Percentiles rank a stretch among this genome's conserved stretches.
Conservation (phyloP, 2,888 invertebrate species). For the Blastobasis adustella region DNA sequence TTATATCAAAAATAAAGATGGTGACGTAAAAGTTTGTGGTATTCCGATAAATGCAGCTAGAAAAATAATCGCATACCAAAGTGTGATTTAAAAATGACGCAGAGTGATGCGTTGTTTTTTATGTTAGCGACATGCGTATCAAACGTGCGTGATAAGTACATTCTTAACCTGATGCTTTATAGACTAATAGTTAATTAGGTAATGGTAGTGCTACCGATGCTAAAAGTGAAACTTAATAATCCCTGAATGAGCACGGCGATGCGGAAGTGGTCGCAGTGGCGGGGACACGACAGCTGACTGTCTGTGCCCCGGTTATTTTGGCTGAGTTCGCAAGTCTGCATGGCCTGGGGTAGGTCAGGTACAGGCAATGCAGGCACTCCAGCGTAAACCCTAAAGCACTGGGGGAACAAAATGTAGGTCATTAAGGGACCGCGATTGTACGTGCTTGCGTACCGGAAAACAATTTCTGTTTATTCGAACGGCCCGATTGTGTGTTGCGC, state of each 20-base stretch:
- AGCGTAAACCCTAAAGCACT: constrained; percentile 61
- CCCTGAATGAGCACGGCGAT: constrained; percentile 14
- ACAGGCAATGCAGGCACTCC: constrained; percentile 43
- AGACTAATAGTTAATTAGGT: too few species aligned
- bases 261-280: constrained; percentile 41
- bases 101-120: too few species aligned
- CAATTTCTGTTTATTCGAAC: constrained; percentile 29
- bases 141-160: too few species aligned
- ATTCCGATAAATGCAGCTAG: too few species aligned
- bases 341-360: constrained; percentile 61
- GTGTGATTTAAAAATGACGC: too few species aligned
- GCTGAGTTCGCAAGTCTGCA: constrained; percentile 46
- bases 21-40: too few species aligned
- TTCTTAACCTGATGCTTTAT: too few species aligned
- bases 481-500: constrained; percentile 23
- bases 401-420: constrained; percentile 64
- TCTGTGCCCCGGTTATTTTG: constrained; percentile 55
- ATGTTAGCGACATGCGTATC: too few species aligned
- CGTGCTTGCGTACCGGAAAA: constrained; percentile 37
- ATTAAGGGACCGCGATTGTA: constrained; percentile 44
- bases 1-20: too few species aligned
- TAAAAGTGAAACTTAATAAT: too few species aligned
- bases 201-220: too few species aligned
- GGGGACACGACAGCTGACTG: constrained; percentile 33
- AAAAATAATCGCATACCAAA: too few species aligned